A percentile compares a stretch with the other conserved stretches of the same genome.
Evolutionary conservation across 2,888 invertebrate genomes (phyloP).

Genomic region (Drosophila affinis): DNA sequence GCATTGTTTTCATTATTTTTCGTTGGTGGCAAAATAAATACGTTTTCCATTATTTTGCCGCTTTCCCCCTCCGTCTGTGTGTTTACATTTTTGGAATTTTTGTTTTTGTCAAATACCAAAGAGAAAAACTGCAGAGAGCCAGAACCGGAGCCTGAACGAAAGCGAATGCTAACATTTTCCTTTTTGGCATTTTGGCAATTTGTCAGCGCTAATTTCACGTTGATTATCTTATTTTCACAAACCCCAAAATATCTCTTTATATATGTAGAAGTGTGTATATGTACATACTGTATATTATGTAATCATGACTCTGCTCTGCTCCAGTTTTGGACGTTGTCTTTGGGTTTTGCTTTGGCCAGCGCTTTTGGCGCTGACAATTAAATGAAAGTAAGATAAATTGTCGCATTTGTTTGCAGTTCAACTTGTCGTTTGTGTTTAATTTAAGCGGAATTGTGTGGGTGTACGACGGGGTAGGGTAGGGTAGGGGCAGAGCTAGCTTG

Average conservation of each 20-base stretch:
- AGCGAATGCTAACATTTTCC: conserved; percentile 24
- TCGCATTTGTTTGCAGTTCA: conserved; percentile 79
- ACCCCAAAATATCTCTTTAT: neutral
- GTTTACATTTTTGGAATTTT: conserved; percentile 29
- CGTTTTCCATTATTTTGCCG: conserved; percentile 33
- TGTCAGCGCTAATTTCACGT: conserved; percentile 73
- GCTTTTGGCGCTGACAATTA: conserved; percentile 78
- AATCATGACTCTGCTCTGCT: conserved; percentile 43
- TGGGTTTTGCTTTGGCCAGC: conserved; percentile 61
- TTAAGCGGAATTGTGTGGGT: conserved; percentile 49
- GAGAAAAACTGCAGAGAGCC: conserved; percentile 14
- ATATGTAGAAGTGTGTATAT: conserved; percentile 7
- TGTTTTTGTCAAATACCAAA: conserved; percentile 21
- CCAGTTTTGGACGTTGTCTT: conserved; percentile 46
- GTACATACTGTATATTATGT: conserved; percentile 41
- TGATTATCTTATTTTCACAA: conserved; percentile 62
- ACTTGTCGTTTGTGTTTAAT: conserved; percentile 71
- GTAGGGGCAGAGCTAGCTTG: conserved; percentile 17
- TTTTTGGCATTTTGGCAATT: conserved; percentile 64
- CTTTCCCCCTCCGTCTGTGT: neutral
- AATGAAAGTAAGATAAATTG: conserved; percentile 81
- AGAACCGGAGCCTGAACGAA: conserved; percentile 10
- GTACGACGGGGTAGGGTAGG: neutral
- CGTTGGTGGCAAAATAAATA: conserved; percentile 45
- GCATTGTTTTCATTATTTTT: conserved; percentile 42